Percentiles rank a stretch among this genome's conserved stretches.
Evolutionary conservation across 2,888 invertebrate species (phyloP).

Genomic region (Ophion costatus): DNA sequence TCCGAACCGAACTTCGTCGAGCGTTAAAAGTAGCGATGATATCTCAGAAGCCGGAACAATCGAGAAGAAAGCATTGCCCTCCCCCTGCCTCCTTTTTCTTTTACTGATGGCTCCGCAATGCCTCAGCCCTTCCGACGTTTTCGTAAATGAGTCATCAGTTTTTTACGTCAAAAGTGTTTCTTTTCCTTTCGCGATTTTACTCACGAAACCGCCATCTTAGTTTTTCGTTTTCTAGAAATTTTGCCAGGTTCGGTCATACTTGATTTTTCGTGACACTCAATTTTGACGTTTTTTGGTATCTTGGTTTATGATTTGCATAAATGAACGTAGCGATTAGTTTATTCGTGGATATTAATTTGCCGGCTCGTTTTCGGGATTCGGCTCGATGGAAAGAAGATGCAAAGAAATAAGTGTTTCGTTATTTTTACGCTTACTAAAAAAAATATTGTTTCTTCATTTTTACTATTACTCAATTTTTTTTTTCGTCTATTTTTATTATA

Average conservation of each 20-base stretch:
- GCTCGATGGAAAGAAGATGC: too few species aligned
- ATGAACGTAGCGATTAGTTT: too few species aligned
- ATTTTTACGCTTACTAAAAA: too few species aligned
- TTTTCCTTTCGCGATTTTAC: neutral
- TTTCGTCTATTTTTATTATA: too few species aligned
- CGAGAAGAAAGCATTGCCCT: constrained; percentile 15
- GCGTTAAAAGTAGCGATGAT: constrained; percentile 56
- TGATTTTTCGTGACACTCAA: neutral
- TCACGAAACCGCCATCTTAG: neutral
- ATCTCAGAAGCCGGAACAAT: constrained; percentile 59
- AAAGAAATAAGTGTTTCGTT: too few species aligned
- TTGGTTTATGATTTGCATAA: neutral
- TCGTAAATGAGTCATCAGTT: too few species aligned
- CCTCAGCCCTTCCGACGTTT: too few species aligned
- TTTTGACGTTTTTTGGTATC: neutral
- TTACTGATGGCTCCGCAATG: constrained; percentile 28
- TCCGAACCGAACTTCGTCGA: constrained; percentile 49
- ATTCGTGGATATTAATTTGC: too few species aligned
- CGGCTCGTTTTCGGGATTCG: too few species aligned
- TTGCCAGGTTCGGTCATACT: neutral
- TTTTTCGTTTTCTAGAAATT: neutral
- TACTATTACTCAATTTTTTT: too few species aligned
- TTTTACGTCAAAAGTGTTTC: too few species aligned
- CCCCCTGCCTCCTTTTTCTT: neutral
- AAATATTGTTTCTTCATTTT: too few species aligned